phyloP scores from a whole-genome alignment of 2,797 vertebrate species.

The Euphonia xanthogaster region DNA sequence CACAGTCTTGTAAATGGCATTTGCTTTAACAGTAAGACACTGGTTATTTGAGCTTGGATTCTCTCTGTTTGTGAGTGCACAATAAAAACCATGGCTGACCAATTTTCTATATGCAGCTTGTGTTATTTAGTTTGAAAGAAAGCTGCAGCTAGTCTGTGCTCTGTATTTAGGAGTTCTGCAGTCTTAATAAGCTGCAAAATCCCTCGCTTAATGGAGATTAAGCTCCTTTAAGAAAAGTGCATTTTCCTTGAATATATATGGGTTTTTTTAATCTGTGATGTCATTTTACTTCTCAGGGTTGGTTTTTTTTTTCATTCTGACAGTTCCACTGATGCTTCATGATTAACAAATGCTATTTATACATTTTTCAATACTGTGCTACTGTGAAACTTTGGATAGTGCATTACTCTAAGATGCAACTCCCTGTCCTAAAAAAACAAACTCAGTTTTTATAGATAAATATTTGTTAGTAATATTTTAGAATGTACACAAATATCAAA shows the following conservation, averaged over 20 bases:
- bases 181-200: not conserved
- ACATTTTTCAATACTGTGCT: not conserved
- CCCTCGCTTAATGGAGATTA: not conserved
- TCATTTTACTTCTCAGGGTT: not conserved
- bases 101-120: not conserved
- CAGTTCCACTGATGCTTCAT: not conserved
- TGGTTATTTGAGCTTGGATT: not conserved
- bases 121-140: not conserved
- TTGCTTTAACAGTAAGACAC: not conserved
- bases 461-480: not conserved
- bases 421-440: not conserved
- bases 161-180: not conserved
- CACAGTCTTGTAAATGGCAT: not conserved
- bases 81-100: not conserved
- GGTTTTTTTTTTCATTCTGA: not conserved
- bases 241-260: not conserved
- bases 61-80: not conserved
- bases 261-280: constrained; percentile 30
- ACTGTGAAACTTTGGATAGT: not conserved
- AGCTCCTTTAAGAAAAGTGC: not conserved
- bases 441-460: not conserved
- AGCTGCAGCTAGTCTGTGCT: not conserved
- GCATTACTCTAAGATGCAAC: not conserved
- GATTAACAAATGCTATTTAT: not conserved
- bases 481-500: not conserved